Evolutionary conservation across 2,888 invertebrate genomes (phyloP), one percentile per base, ranked within the genome.

Genomic region (Mythimna pallens): DNA sequence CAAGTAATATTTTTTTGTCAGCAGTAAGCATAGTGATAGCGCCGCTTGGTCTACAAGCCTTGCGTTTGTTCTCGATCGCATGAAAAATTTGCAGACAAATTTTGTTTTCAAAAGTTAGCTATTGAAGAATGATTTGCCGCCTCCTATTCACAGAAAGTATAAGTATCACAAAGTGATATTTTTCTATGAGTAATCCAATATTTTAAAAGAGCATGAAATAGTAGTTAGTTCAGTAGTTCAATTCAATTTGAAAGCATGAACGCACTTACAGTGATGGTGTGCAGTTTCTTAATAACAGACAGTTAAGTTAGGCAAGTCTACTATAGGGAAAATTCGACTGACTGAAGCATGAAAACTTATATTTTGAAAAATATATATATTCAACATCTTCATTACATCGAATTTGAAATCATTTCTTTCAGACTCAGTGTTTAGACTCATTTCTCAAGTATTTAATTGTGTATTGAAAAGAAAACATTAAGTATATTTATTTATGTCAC

Each of bases 271-370:
- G 86, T 84, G 85, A 84, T 83, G 80, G 89, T 89, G 88, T 89
- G 88, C 78, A 78, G 78, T 82, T 82, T 85, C 76, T 78, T 79
- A 74, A 70, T 69, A 73, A 70, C 78, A 58, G 36, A 78, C 36
- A 20, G 67, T 40, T 83, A 43, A 20, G 70, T 40, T 84, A 76
- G 70, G 55, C 36, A 80, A 65, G 64, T 74, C 67, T 69, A 72
- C 40, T 74, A 73, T 80, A 63, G 36, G 72, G 57, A 65, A 72
- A 65, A 67, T 76, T 75, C 83, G 93, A 93, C 94, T 94, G 94
- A 94, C 94, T 93, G 93, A 92, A 93, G 94, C 94, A 94, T 94
- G 92, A 88, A 88, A 84, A 86, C 76, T 86, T 87, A 70, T 73
- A 78, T 70, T 73, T 30, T 36, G 3, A 43, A 62, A 82, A 61